These are phyloP conservation scores for Oxystoma pomonae DNA, from an alignment of 2,888 invertebrate species.

Conservation along the genomic window DNA sequence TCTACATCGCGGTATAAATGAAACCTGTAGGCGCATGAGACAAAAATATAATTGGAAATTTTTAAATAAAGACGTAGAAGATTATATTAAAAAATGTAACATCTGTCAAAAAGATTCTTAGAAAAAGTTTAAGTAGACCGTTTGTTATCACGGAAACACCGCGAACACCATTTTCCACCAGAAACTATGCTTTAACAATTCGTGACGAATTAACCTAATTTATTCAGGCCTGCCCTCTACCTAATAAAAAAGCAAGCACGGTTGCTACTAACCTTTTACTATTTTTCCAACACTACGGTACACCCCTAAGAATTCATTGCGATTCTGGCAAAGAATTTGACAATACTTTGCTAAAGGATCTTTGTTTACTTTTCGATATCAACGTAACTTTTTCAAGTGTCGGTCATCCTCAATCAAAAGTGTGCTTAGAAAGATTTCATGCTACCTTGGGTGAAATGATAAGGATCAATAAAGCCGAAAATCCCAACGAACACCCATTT, in stretches of 20 bases:
- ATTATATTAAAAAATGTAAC: constrained; percentile 7
- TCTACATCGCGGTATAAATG: constrained; percentile 17
- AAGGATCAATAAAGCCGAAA: background rate
- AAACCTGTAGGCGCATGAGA: constrained; percentile 17
- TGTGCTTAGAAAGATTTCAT: constrained; percentile 4
- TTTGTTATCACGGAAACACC: constrained; percentile 5
- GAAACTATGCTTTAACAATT: constrained; percentile 15
- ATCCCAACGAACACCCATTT: too few relatives aligned
- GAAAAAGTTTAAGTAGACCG: constrained; percentile 1
- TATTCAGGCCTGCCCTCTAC: constrained; percentile 1
- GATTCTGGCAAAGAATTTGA: constrained; percentile 18
- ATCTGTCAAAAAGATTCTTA: constrained; percentile 5
- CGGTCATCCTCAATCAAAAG: background rate
- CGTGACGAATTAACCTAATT: too few relatives aligned
- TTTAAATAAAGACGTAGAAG: constrained; percentile 14
- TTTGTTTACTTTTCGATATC: constrained; percentile 1
- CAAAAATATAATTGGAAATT: constrained; percentile 20
- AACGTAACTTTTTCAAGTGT: background rate
- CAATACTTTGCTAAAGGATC: constrained; percentile 16
- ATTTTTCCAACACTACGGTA: constrained; percentile 16
- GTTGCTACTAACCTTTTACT: constrained; percentile 11
- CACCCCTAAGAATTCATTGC: constrained; percentile 16
- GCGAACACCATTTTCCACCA: constrained; percentile 13
- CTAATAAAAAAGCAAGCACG: constrained; percentile 11
- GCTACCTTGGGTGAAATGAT: constrained; percentile 20